These are phyloP conservation scores for Microcebus griseorufus DNA, from an alignment of 2,113 vertebrate genomes.

Conservation along the genomic window DNA sequence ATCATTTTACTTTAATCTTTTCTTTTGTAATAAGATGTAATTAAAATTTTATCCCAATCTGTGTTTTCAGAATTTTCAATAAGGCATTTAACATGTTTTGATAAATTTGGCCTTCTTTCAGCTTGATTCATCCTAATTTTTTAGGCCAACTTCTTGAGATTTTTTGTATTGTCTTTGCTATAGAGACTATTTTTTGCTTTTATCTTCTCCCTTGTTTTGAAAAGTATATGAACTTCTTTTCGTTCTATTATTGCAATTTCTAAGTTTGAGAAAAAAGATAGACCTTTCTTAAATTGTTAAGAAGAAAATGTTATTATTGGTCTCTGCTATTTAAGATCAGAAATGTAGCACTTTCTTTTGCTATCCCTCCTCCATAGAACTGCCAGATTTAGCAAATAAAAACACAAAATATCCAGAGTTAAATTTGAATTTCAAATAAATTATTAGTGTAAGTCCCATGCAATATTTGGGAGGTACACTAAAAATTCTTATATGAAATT, in stretches of 20 bases:
- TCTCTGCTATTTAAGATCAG: background rate
- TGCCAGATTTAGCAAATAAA: background rate
- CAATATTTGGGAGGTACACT: background rate
- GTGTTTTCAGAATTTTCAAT: background rate
- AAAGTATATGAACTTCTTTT: background rate
- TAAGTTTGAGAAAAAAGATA: background rate
- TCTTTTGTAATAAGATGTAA: background rate
- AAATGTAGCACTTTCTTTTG: background rate
- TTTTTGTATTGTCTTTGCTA: background rate
- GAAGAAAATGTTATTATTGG: background rate
- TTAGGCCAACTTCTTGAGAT: background rate
- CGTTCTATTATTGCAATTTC: background rate
- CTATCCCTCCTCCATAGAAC: background rate
- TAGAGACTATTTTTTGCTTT: background rate
- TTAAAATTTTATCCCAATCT: background rate
- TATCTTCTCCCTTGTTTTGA: background rate
- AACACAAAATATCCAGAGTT: background rate
- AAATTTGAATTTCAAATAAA: conserved; percentile 43
- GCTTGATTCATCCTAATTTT: background rate
- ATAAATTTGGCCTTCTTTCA: background rate
- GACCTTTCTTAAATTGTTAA: background rate
- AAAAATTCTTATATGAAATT: conserved; percentile 2
- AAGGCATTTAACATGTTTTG: background rate
- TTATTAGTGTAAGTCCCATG: background rate
- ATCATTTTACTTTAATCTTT: background rate